phyloP scores from a whole-genome alignment of 2,888 invertebrate species.

The Parapristionchus giblindavisi region DNA sequence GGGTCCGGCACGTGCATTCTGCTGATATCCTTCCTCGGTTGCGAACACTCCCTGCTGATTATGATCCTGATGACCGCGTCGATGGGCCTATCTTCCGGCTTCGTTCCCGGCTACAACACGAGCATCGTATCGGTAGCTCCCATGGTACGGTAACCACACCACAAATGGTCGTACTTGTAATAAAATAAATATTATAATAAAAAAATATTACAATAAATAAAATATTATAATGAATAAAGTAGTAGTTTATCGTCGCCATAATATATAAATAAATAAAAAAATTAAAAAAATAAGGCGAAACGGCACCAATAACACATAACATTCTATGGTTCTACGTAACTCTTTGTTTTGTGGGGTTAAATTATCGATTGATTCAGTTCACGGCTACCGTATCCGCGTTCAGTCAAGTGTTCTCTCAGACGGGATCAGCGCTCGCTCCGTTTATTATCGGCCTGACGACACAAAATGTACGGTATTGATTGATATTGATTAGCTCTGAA shows the following conservation, averaged over 20 bases:
- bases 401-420: constrained; percentile 60
- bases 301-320: too few relatives aligned
- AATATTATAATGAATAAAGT: too few relatives aligned
- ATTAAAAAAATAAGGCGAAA: too few relatives aligned
- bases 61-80: constrained; percentile 54
- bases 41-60: constrained; percentile 43
- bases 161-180: too few relatives aligned
- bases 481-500: constrained; percentile 3
- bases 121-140: constrained; percentile 63
- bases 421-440: constrained; percentile 59
- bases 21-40: constrained; percentile 44
- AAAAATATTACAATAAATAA: too few relatives aligned
- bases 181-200: too few relatives aligned
- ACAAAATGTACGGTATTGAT: constrained; percentile 46
- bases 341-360: too few relatives aligned
- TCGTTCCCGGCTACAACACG: constrained; percentile 66
- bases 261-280: too few relatives aligned
- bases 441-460: constrained; percentile 60
- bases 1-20: constrained; percentile 57
- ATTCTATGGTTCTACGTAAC: too few relatives aligned
- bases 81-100: constrained; percentile 61
- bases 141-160: constrained; percentile 46
- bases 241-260: too few relatives aligned
- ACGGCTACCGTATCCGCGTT: constrained; percentile 66
- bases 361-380: too few relatives aligned